Percentiles rank a stretch among this genome's conserved stretches.
Evolutionary conservation across 2,888 invertebrate species (phyloP).

Genomic region (Bursaphelenchus okinawaensis): DNA sequence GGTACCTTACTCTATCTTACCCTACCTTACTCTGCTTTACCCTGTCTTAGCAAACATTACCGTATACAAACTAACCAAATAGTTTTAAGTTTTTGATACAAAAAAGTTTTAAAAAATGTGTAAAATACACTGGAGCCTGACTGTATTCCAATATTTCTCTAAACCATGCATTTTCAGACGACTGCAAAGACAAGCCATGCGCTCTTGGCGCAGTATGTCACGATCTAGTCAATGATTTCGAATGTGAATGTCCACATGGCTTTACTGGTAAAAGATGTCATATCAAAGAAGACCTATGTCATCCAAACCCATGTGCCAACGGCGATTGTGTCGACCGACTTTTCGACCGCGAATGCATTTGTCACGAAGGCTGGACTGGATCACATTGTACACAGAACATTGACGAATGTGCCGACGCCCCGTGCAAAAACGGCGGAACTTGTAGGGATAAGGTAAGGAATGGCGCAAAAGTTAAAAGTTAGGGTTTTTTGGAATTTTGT

Average conservation of each 20-base stretch:
- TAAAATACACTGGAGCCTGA: no score
- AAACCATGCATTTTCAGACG: constrained; percentile 67
- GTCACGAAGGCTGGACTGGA: constrained; percentile 85
- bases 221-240: constrained; percentile 87
- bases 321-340: constrained; percentile 81
- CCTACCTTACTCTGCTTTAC: no score
- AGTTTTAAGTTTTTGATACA: no score
- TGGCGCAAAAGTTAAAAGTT: constrained; percentile 10
- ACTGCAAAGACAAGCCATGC: constrained; percentile 80
- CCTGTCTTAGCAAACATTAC: no score
- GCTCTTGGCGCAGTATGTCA: constrained; percentile 83
- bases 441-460: constrained; percentile 71
- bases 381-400: constrained; percentile 62
- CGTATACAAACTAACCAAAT: no score
- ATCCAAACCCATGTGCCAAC: constrained; percentile 72
- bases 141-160: no score
- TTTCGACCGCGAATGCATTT: constrained; percentile 64
- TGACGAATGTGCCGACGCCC: constrained; percentile 80
- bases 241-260: constrained; percentile 84
- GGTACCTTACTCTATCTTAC: no score
- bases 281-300: constrained; percentile 85
- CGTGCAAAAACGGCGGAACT: constrained; percentile 85
- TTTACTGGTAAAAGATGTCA: constrained; percentile 93
- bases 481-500: no score
- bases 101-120: no score